phyloP scores from a whole-genome alignment of 1,140 invertebrate genomes.

The Cotesia vestalis region DNA sequence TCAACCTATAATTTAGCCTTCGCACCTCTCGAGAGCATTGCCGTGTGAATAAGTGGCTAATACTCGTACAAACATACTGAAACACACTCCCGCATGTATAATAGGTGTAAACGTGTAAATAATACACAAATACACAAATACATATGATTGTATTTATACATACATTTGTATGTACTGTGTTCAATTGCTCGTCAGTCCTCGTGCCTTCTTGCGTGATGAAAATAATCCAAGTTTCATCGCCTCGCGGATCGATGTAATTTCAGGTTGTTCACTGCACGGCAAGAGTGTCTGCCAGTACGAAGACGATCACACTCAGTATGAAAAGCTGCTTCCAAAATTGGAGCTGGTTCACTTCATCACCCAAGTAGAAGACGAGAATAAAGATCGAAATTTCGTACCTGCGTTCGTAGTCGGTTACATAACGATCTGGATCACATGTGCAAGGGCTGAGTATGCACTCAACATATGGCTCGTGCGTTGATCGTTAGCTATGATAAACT shows the following conservation, averaged over 20 bases:
- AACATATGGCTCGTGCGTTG: conserved; percentile 46
- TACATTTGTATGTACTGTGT: conserved; percentile 16
- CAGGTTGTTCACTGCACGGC: conserved; percentile 39
- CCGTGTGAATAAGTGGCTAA: conserved; percentile 39
- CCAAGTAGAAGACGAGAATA: background rate
- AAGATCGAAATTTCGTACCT: background rate
- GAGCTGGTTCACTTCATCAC: background rate
- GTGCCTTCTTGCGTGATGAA: conserved; percentile 37
- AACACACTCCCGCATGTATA: conserved; percentile 27
- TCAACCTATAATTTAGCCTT: conserved; percentile 37
- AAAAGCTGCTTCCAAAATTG: conserved; percentile 9
- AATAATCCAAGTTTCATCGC: conserved; percentile 39
- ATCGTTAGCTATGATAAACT: conserved; percentile 36
- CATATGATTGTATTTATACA: background rate
- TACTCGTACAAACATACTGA: conserved; percentile 38
- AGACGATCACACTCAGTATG: background rate
- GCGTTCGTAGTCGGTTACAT: too few species aligned
- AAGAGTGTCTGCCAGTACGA: conserved; percentile 15
- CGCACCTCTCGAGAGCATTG: conserved; percentile 36
- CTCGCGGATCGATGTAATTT: conserved; percentile 38
- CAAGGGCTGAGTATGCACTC: conserved; percentile 2
- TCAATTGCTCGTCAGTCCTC: conserved; percentile 28
- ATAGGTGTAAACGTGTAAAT: too few species aligned
- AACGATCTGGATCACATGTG: too few species aligned
- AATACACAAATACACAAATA: conserved; percentile 8